These are phyloP conservation scores for Agriotes lineatus DNA, from an alignment of 2,888 invertebrate species.

Conservation along the genomic window DNA sequence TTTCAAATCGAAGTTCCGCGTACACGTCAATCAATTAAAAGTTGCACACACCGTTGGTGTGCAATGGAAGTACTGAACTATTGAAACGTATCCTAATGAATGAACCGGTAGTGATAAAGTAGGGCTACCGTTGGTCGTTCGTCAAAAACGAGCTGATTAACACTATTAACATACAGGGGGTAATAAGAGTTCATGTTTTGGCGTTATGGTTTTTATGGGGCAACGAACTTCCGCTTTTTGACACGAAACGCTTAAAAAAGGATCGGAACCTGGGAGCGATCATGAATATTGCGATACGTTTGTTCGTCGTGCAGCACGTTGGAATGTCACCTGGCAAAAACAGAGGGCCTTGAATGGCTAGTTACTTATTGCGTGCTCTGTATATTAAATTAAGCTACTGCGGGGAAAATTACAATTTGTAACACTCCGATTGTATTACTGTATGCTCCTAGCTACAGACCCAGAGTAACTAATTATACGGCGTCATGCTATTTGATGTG, in stretches of 20 bases:
- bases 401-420: too few species aligned
- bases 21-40: neutral
- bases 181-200: constrained; percentile 26
- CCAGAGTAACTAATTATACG: too few species aligned
- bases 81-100: constrained; percentile 15
- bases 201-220: constrained; percentile 27
- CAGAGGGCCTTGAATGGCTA: too few species aligned
- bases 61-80: constrained; percentile 7
- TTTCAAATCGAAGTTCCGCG: neutral
- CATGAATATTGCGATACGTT: neutral
- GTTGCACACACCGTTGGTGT: neutral
- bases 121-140: constrained; percentile 24
- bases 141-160: constrained; percentile 20
- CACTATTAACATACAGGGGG: constrained; percentile 11
- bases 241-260: constrained; percentile 1
- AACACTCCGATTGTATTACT: too few species aligned
- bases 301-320: too few species aligned
- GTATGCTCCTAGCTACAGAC: too few species aligned
- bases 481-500: too few species aligned
- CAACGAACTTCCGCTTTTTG: constrained; percentile 30
- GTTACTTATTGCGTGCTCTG: too few species aligned
- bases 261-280: neutral
- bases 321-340: too few species aligned
- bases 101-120: constrained; percentile 23
- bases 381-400: too few species aligned